Evolutionary conservation across 2,113 vertebrate species (phyloP), one percentile per base, ranked within the genome.

Genomic region (Oryctolagus cuniculus): DNA sequence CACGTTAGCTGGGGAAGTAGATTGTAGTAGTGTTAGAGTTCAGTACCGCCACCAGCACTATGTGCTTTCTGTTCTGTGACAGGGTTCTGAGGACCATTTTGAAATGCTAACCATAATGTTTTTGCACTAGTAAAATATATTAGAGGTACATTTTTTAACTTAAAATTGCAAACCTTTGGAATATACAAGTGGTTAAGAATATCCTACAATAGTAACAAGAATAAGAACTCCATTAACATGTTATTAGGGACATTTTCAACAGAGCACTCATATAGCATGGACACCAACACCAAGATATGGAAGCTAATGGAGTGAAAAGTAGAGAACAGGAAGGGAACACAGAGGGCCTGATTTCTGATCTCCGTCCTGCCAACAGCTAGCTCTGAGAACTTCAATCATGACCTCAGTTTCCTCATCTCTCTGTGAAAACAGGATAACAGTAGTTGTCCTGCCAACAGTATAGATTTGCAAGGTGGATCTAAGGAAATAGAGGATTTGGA

Each of bases 381-480:
- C 8, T 63, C 69, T 70, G 66, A 94, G 91, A 81, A 90, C 19
- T 89, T 38, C 80, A 89, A 44, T 83, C 58, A 91, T 67, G 87
- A 91, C 85, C 93, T 95, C 95, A 63, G 84, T 85, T 92, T 93
- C 95, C 93, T 96, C 67, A 36, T 85, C 67, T 72, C 80, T 84
- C 96, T 96, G 44, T 81, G 67, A 87, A 95, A 95, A 97, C 84
- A 96, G 87, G 84, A 70, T 93, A 95, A 72, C 38, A 24, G n/a
- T 8, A 24, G 66, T 66, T 70, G 83, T 93, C 24, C 67, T 90
- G 63, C 87, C 90, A 87, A 86, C n/a, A 15, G 24, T 78, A 90
- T 78, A 87, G 84, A 95, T 89, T 96, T 96, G 67, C 77, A 91
- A 95, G 90, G 90, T 85, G 93, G 84, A 90, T 87, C 80, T 96